phyloP scores from a whole-genome alignment of 2,797 vertebrate species.

The Acrocephalus scirpaceus region DNA sequence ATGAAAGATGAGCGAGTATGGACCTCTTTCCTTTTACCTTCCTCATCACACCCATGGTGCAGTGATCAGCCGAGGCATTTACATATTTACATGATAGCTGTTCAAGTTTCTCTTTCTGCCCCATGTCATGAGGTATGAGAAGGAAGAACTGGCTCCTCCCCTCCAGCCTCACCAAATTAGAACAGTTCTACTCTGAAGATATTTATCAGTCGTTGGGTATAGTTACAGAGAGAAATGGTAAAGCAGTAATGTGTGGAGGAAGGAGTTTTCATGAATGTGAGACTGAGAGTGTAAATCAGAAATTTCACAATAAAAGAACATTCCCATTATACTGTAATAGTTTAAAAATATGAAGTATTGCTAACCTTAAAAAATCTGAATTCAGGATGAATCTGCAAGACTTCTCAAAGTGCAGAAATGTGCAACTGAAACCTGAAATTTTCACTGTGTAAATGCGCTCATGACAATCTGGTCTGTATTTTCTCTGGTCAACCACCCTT shows the following conservation, averaged over 20 bases:
- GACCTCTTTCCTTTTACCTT: not conserved
- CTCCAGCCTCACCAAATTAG: not conserved
- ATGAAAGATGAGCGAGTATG: not conserved
- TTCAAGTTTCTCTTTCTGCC: not conserved
- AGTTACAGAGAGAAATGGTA: not conserved
- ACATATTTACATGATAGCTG: not conserved
- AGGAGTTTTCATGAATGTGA: not conserved
- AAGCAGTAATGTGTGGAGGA: not conserved
- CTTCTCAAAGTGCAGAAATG: not conserved
- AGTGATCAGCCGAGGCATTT: not conserved
- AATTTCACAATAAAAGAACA: not conserved
- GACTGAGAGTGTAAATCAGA: accelerated
- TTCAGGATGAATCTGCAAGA: not conserved
- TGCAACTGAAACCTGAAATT: not conserved
- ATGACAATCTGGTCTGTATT: not conserved
- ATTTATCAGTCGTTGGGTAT: not conserved
- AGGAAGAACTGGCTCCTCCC: not conserved
- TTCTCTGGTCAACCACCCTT: not conserved
- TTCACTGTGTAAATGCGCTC: not conserved
- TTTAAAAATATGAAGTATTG: not conserved
- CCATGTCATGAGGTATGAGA: not conserved
- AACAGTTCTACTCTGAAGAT: not conserved
- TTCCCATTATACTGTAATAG: not conserved
- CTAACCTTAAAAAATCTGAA: not conserved
- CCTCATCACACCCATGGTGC: not conserved